A percentile compares a stretch with the other conserved stretches of the same genome.
phyloP scores from a whole-genome alignment of 2,797 vertebrate species.

The Scomberomorus guttatus region DNA sequence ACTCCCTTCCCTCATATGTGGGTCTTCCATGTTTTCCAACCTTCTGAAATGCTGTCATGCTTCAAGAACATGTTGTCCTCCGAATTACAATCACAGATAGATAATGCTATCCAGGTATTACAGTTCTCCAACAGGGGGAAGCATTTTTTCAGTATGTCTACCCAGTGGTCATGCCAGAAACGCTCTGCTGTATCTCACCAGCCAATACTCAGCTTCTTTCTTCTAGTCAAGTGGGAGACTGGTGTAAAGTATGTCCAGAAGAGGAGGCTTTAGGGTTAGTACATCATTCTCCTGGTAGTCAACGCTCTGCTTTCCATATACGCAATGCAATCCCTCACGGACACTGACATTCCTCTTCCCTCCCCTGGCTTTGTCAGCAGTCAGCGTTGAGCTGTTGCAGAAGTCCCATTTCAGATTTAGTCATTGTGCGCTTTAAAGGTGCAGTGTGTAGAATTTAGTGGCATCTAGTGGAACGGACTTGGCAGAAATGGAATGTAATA shows the following conservation, averaged over 20 bases:
- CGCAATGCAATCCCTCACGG: constrained; percentile 63
- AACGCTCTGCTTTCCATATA: constrained; percentile 61
- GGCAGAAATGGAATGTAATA: too few relatives aligned
- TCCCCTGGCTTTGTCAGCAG: constrained; percentile 68
- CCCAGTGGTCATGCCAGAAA: constrained; percentile 45
- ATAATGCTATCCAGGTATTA: constrained; percentile 44
- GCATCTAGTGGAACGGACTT: too few relatives aligned
- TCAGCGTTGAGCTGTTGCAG: constrained; percentile 74
- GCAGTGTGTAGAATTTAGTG: too few relatives aligned
- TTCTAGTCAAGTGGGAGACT: constrained; percentile 54
- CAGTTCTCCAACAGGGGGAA: constrained; percentile 45
- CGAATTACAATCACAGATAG: constrained; percentile 33
- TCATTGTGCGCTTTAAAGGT: constrained; percentile 35
- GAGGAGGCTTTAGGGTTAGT: constrained; percentile 60
- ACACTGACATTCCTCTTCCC: constrained; percentile 62
- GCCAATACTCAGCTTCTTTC: constrained; percentile 46
- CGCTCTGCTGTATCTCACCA: constrained; percentile 43
- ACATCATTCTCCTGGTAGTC: constrained; percentile 68
- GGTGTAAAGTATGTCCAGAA: constrained; percentile 69
- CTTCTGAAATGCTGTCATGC: constrained; percentile 23
- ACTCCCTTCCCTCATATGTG: neutral
- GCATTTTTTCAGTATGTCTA: constrained; percentile 40
- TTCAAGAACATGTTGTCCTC: constrained; percentile 52
- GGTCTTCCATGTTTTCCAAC: constrained; percentile 24
- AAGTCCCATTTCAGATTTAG: constrained; percentile 58